phyloP scores from a whole-genome alignment of 2,888 invertebrate species.

The Aphrophora alni region DNA sequence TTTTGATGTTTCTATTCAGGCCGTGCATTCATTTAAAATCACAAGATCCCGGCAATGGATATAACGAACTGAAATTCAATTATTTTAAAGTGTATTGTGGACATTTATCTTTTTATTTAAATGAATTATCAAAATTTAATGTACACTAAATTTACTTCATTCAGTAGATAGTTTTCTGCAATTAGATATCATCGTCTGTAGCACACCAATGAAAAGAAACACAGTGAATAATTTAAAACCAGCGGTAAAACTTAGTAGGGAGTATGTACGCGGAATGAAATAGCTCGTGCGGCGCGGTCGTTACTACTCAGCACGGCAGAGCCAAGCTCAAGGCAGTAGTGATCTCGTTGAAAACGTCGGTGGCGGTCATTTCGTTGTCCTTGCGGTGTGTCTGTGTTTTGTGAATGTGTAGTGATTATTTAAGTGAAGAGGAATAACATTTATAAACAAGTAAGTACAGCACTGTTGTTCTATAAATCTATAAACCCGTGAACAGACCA shows the following conservation, averaged over 20 bases:
- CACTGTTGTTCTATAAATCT: neutral
- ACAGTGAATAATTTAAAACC: neutral
- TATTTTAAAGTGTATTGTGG: neutral
- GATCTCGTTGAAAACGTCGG: neutral
- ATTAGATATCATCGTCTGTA: neutral
- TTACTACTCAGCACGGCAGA: constrained; percentile 5
- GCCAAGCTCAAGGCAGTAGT: neutral
- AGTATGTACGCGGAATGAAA: neutral
- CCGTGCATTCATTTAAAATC: neutral
- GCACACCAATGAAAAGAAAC: neutral
- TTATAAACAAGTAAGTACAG: constrained; percentile 1
- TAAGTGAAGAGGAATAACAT: constrained; percentile 2
- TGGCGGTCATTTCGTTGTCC: neutral
- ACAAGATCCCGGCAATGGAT: neutral
- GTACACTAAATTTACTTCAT: neutral
- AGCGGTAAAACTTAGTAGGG: neutral
- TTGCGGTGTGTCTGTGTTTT: neutral
- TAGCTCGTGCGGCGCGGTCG: constrained; percentile 9
- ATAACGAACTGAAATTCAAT: neutral
- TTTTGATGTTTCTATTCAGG: neutral
- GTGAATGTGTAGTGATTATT: neutral
- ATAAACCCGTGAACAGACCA: neutral
- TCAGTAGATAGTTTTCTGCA: neutral
- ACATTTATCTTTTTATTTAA: neutral
- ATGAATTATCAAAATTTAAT: neutral